phyloP scores from a whole-genome alignment of 64 coral and sea anemone genomes.

The Stylophora pistillata region DNA sequence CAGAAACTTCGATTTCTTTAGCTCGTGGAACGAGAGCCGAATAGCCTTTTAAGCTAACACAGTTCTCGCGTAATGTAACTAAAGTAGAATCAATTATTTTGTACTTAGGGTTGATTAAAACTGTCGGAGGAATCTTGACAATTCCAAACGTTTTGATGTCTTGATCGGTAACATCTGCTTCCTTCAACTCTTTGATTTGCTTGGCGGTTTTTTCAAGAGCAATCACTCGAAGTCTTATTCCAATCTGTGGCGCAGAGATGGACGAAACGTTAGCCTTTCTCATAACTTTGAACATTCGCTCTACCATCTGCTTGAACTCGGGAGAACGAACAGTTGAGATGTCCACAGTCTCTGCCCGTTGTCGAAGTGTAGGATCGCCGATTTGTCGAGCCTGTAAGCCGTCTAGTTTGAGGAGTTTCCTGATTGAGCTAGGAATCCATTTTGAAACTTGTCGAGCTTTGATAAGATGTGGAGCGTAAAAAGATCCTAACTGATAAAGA shows the following conservation, averaged over 20 bases:
- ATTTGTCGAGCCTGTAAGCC: slow-evolving; percentile 84
- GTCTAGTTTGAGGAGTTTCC: slow-evolving; percentile 8
- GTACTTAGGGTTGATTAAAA: slow-evolving; percentile 86
- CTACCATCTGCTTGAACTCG: slow-evolving; percentile 88
- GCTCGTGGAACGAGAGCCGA: slow-evolving; percentile 87
- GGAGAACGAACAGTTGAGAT: slow-evolving; percentile 78
- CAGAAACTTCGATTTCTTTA: slow-evolving; percentile 79
- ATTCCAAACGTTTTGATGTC: slow-evolving; percentile 85
- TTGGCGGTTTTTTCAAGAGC: slow-evolving; percentile 83
- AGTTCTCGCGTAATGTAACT: slow-evolving; percentile 88
- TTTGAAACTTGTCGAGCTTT: slow-evolving; percentile 30
- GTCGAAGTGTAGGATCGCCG: slow-evolving; percentile 84
- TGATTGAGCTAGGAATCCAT: slow-evolving; percentile 35
- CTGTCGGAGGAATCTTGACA: slow-evolving; percentile 68
- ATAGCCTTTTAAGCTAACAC: slow-evolving; percentile 89
- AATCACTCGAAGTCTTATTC: slow-evolving; percentile 89
- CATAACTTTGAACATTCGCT: slow-evolving; percentile 90
- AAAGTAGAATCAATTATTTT: slow-evolving; percentile 78
- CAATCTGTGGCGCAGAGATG: slow-evolving; percentile 95
- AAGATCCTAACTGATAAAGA: background rate
- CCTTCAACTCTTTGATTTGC: slow-evolving; percentile 85
- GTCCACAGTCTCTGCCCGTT: slow-evolving; percentile 72
- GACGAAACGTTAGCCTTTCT: slow-evolving; percentile 70
- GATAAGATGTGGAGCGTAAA: background rate
- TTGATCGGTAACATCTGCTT: slow-evolving; percentile 75